phyloP scores from a whole-genome alignment of 2,888 invertebrate species.

The Nebria salina region DNA sequence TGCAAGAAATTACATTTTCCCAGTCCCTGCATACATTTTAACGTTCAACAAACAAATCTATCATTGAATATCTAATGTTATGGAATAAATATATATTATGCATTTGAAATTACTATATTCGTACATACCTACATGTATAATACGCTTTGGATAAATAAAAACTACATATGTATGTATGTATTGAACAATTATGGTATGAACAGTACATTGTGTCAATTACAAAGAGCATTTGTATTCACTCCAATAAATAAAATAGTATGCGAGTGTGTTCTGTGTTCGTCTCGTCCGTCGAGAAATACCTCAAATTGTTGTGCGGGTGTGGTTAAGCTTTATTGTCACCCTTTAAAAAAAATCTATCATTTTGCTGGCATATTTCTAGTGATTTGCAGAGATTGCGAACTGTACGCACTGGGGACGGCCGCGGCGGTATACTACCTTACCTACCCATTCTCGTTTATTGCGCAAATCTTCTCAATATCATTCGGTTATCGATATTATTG shows the following conservation, averaged over 20 bases:
- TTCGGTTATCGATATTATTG: conserved; percentile 1
- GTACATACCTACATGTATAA: no score
- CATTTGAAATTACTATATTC: no score
- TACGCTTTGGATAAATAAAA: no score
- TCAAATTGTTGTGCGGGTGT: conserved; percentile 7
- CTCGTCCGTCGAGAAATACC: conserved; percentile 33
- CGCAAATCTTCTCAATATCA: not conserved
- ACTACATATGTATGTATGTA: no score
- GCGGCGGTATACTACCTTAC: not conserved
- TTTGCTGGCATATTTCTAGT: not conserved
- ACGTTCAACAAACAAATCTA: not conserved
- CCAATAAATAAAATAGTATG: conserved; percentile 7
- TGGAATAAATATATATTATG: no score
- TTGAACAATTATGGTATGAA: not conserved
- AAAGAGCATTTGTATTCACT: not conserved
- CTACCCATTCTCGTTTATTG: not conserved
- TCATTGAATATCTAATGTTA: no score
- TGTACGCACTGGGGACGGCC: not conserved
- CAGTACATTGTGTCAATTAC: not conserved
- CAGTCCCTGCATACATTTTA: not conserved
- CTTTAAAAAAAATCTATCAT: not conserved
- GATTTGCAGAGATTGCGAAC: not conserved
- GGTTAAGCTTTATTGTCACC: not conserved
- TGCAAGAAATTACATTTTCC: no score
- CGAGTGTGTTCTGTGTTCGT: not conserved